Conservation (phyloP, 1,140 invertebrate species). For the Penaeus indicus region DNA sequence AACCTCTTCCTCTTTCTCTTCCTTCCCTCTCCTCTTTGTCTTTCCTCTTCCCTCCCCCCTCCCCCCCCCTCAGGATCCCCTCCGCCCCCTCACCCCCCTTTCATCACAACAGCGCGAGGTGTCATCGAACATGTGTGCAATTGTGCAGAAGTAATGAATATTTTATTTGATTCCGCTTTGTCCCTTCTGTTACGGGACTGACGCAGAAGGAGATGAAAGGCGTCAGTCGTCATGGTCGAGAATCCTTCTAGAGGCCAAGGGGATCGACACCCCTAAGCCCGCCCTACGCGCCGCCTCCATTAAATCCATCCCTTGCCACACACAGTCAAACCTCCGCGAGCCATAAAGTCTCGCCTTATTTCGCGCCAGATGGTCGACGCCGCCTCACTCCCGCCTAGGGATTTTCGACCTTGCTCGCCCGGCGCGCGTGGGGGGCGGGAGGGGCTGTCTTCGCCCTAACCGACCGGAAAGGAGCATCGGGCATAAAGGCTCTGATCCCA, state of each 20-base stretch:
- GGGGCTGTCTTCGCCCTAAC: not conserved
- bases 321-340: no score
- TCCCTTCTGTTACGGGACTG: not conserved
- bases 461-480: not conserved
- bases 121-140: slow-evolving; percentile 7
- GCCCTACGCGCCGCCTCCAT: not conserved
- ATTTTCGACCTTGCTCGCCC: no score
- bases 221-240: not conserved
- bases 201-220: not conserved
- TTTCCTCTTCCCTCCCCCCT: not conserved
- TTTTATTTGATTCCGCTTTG: slow-evolving; percentile 14
- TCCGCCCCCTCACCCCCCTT: not conserved
- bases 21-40: not conserved
- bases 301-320: no score
- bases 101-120: not conserved
- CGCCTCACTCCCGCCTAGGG: no score
- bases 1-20: not conserved
- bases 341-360: no score
- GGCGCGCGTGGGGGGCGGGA: no score
- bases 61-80: not conserved
- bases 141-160: slow-evolving; percentile 28
- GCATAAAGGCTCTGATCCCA: slow-evolving; percentile 11
- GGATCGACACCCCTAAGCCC: not conserved
- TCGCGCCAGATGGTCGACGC: no score
- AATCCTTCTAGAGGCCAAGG: not conserved